A percentile compares a stretch with the other conserved stretches of the same genome.
phyloP scores from a whole-genome alignment of 2,888 invertebrate species.

The Xanthia icteritia region DNA sequence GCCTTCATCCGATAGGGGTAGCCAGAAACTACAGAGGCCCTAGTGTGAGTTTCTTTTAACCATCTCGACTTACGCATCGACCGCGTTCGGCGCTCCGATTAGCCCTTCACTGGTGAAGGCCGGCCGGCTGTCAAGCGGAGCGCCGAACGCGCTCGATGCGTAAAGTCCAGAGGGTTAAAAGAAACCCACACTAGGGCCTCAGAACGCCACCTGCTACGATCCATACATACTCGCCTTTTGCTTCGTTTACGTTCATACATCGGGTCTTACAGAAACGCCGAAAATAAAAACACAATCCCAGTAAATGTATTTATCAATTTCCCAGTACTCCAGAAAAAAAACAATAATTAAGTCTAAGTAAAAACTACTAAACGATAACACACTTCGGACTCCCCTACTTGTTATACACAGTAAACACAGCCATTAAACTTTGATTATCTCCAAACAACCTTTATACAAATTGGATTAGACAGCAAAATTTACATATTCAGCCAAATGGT shows the following conservation, averaged over 20 bases:
- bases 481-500: constrained; percentile 44
- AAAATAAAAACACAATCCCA: not conserved
- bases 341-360: constrained; percentile 24
- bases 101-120: too few relatives aligned
- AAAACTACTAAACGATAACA: constrained; percentile 24
- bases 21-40: not conserved
- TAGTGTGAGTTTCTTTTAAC: too few relatives aligned
- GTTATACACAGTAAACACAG: constrained; percentile 17
- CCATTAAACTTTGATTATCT: constrained; percentile 52
- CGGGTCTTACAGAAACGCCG: not conserved
- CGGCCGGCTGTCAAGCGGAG: too few relatives aligned
- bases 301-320: not conserved
- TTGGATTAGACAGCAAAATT: constrained; percentile 52
- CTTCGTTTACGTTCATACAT: not conserved
- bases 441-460: constrained; percentile 34
- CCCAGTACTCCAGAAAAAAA: not conserved
- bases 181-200: too few relatives aligned
- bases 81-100: too few relatives aligned
- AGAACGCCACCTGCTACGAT: not conserved
- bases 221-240: not conserved
- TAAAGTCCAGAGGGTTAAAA: too few relatives aligned
- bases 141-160: too few relatives aligned
- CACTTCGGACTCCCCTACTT: constrained; percentile 8
- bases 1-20: not conserved
- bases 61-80: too few relatives aligned